These are phyloP conservation scores for Spongilla lacustris DNA, from an alignment of 37 sponge, comb jelly and placozoan genomes.

Conservation along the genomic window DNA sequence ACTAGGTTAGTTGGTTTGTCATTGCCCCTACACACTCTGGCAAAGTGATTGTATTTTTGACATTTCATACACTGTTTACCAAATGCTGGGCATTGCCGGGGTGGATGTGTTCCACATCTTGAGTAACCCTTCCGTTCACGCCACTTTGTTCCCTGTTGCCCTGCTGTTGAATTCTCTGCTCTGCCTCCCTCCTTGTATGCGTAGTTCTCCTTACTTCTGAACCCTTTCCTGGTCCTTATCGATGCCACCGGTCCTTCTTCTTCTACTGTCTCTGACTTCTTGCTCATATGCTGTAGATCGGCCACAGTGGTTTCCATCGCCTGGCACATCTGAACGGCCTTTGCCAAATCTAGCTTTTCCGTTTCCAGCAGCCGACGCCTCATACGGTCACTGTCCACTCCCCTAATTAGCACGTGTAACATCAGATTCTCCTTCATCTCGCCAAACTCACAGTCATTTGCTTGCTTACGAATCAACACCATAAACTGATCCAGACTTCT, in stretches of 20 bases:
- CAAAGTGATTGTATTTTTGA: not conserved
- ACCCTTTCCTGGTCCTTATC: not conserved
- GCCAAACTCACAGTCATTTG: conserved; percentile 24
- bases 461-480: conserved; percentile 10
- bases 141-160: not conserved
- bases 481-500: conserved; percentile 44
- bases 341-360: conserved; percentile 9
- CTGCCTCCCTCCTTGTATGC: not conserved
- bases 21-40: not conserved
- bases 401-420: conserved; percentile 33
- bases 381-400: conserved; percentile 14
- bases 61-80: not conserved
- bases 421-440: conserved; percentile 28
- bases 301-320: not conserved
- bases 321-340: not conserved
- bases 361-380: conserved; percentile 30
- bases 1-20: not conserved
- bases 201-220: not conserved
- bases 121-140: not conserved
- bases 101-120: not conserved
- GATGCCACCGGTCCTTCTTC: conserved; percentile 1
- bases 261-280: not conserved
- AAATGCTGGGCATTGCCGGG: not conserved
- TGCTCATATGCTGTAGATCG: not conserved
- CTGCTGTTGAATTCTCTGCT: not conserved